A percentile compares a stretch with the other conserved stretches of the same genome.
phyloP scores from a whole-genome alignment of 2,797 vertebrate species.

The Novumbra hubbsi region DNA sequence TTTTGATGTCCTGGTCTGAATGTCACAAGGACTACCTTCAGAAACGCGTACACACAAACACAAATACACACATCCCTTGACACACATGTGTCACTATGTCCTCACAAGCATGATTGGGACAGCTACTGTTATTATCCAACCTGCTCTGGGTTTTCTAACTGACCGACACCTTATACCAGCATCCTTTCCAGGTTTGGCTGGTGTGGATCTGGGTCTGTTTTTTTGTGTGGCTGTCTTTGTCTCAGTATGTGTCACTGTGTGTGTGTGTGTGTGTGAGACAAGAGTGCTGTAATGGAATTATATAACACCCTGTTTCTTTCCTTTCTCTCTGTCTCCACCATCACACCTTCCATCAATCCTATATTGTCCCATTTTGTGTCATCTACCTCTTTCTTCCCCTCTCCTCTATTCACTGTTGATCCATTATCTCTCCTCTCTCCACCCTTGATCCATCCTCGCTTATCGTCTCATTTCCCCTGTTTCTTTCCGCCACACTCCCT shows the following conservation, averaged over 20 bases:
- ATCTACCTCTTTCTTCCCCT: background rate
- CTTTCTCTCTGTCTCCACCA: background rate
- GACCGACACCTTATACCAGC: conserved; percentile 8
- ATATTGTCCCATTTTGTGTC: conserved; percentile 1
- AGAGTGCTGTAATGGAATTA: background rate
- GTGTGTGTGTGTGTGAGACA: background rate
- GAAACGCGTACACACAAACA: background rate
- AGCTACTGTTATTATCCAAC: conserved; percentile 15
- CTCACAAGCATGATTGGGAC: conserved; percentile 26
- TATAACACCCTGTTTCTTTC: background rate
- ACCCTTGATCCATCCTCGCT: background rate
- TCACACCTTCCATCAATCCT: background rate
- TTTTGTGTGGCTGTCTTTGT: conserved; percentile 4
- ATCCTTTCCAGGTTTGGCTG: conserved; percentile 15
- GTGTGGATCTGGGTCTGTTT: conserved; percentile 1
- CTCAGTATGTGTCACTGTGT: conserved; percentile 9
- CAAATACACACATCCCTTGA: conserved; percentile 7
- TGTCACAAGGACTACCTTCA: background rate
- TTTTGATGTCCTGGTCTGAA: conserved; percentile 1
- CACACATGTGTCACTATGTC: conserved; percentile 2
- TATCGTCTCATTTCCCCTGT: background rate
- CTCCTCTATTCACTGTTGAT: conserved; percentile 1
- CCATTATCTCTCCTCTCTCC: background rate
- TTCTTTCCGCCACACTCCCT: conserved; percentile 6
- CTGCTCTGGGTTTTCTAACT: conserved; percentile 1